These are phyloP conservation scores for Pterostichus madidus DNA, from an alignment of 2,888 invertebrate species.

Conservation along the genomic window DNA sequence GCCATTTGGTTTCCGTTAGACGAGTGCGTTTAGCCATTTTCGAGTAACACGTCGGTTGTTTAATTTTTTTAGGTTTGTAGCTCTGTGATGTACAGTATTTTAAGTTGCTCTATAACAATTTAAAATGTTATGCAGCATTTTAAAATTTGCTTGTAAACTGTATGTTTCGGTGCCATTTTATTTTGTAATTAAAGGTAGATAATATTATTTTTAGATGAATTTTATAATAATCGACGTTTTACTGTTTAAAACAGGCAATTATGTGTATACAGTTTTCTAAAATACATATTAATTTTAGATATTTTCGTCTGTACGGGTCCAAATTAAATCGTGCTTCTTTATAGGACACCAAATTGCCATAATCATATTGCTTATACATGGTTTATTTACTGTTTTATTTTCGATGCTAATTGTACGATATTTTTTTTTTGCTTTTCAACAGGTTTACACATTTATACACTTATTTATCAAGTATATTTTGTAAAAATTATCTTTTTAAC, in stretches of 20 bases:
- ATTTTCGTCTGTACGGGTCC: slow-evolving; percentile 55
- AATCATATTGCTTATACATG: slow-evolving; percentile 39
- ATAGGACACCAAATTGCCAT: slow-evolving; percentile 49
- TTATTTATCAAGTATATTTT: slow-evolving; percentile 19
- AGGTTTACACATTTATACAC: slow-evolving; percentile 25
- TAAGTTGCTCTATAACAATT: background rate
- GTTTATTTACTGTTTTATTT: slow-evolving; percentile 30
- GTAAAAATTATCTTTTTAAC: slow-evolving; percentile 25
- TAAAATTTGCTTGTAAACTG: background rate
- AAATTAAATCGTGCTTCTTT: slow-evolving; percentile 50
- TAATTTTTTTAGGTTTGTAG: background rate
- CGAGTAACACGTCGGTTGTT: slow-evolving; percentile 2
- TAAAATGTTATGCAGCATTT: background rate
- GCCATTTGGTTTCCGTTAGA: slow-evolving; percentile 54
- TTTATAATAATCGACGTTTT: slow-evolving; percentile 17
- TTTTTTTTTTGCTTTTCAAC: slow-evolving; percentile 23
- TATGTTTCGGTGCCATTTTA: background rate
- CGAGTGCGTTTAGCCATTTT: slow-evolving; percentile 13
- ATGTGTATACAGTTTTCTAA: slow-evolving; percentile 5
- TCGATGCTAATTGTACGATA: slow-evolving; percentile 14
- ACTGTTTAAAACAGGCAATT: slow-evolving; percentile 30
- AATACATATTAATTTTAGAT: background rate
- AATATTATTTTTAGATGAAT: slow-evolving; percentile 31
- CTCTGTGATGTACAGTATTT: background rate
- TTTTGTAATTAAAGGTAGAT: slow-evolving; percentile 1